Evolutionary conservation across 2,888 invertebrate genomes (phyloP).

Genomic region (Amphipyra tragopoginis): DNA sequence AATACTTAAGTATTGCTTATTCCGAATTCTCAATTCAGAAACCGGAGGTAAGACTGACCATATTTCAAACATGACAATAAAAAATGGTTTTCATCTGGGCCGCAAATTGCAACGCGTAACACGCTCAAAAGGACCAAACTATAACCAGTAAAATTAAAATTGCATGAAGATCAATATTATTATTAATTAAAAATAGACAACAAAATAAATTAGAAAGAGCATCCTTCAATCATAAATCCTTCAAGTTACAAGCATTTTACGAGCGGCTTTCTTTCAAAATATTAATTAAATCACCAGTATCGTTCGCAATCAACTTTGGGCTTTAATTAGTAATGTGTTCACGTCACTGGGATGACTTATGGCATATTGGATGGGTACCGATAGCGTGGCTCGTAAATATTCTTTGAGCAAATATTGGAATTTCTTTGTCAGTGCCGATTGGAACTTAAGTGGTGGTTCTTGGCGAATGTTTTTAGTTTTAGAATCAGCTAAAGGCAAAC

Average conservation of each 20-base stretch:
- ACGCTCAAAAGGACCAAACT: conserved; percentile 2
- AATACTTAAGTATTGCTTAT: too few species aligned
- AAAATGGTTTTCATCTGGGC: not conserved
- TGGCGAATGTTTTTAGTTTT: not conserved
- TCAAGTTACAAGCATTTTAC: conserved; percentile 68
- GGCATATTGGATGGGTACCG: conserved; percentile 72
- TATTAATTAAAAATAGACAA: conserved; percentile 33
- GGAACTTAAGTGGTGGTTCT: conserved; percentile 22
- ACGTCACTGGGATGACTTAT: conserved; percentile 77
- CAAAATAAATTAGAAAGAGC: conserved; percentile 47
- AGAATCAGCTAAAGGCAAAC: not conserved
- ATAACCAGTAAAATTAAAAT: not conserved
- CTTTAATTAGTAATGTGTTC: conserved; percentile 79
- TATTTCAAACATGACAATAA: too few species aligned
- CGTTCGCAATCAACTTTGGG: conserved; percentile 71
- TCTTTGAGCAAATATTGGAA: conserved; percentile 59
- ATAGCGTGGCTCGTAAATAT: conserved; percentile 54
- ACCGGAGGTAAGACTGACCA: too few species aligned
- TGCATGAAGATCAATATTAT: conserved; percentile 10
- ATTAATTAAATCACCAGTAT: conserved; percentile 76
- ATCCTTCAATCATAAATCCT: conserved; percentile 66
- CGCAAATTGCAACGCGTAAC: not conserved
- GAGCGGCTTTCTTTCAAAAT: conserved; percentile 65
- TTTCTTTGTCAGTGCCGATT: conserved; percentile 49
- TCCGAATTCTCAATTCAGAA: too few species aligned